Conservation (phyloP, 2,113 vertebrate species). For the Hyaena hyaena region DNA sequence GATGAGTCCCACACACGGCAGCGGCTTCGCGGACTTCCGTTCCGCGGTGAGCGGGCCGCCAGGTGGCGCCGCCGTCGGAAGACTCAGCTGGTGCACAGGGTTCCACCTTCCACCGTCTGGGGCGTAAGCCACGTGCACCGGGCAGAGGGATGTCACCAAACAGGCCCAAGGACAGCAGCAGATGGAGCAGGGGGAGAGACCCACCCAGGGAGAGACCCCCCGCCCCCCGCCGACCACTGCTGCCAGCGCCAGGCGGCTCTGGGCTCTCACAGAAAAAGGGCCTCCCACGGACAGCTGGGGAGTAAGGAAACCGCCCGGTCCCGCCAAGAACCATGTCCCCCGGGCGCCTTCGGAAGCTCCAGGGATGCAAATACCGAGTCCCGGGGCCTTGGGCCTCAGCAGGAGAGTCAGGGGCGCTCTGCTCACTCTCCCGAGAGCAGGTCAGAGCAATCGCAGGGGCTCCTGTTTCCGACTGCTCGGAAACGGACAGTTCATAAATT, state of each 20-base stretch:
- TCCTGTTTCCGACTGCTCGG: constrained; percentile 7
- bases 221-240: background rate
- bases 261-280: background rate
- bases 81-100: background rate
- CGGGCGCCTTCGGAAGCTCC: background rate
- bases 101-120: background rate
- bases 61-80: background rate
- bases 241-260: background rate
- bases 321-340: background rate
- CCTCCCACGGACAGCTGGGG: background rate
- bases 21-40: background rate
- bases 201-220: background rate
- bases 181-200: no score
- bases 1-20: background rate
- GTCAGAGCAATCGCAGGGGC: background rate
- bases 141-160: background rate
- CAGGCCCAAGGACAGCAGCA: fast-evolving
- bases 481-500: constrained; percentile 60
- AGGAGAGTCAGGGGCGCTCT: background rate
- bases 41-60: background rate
- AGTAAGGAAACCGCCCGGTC: background rate
- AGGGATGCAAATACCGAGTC: background rate
- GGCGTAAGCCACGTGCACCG: background rate
- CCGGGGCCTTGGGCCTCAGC: background rate
- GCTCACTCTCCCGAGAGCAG: background rate